Evolutionary conservation across 2,888 invertebrate genomes (phyloP).

Genomic region (Drosophila kuntzei): DNA sequence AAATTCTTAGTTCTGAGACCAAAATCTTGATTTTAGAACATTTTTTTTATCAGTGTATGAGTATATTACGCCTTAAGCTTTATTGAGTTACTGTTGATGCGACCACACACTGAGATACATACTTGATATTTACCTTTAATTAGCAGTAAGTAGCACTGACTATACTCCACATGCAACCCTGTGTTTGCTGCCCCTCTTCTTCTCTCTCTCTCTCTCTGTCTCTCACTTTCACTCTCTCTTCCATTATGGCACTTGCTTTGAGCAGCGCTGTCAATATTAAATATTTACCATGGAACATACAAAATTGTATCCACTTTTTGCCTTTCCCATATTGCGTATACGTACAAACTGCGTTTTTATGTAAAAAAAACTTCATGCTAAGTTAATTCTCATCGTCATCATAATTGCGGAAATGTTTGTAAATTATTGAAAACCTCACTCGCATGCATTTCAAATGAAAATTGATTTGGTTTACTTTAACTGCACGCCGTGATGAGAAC

Average conservation of each 20-base stretch:
- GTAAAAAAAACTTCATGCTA: conserved; percentile 16
- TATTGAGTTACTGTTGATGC: conserved; percentile 51
- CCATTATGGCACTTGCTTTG: conserved; percentile 18
- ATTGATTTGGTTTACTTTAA: conserved; percentile 57
- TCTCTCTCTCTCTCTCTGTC: not conserved
- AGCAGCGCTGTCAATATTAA: conserved; percentile 49
- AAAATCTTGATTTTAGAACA: too few species aligned
- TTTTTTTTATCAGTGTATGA: too few species aligned
- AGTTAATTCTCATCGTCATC: conserved; percentile 35
- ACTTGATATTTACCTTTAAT: conserved; percentile 31
- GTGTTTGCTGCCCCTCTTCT: not conserved
- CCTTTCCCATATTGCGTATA: conserved; percentile 40
- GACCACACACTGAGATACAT: conserved; percentile 24
- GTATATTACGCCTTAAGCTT: conserved; percentile 48
- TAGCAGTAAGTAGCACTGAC: conserved; percentile 26
- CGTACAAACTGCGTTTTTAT: conserved; percentile 21
- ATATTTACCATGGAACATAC: conserved; percentile 60
- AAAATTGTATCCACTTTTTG: conserved; percentile 36
- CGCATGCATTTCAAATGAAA: conserved; percentile 56
- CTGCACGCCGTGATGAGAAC: conserved; percentile 4
- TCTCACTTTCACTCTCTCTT: not conserved
- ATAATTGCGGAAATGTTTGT: conserved; percentile 38
- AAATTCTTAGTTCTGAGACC: too few species aligned
- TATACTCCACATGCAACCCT: conserved; percentile 2
- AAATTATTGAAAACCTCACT: conserved; percentile 44